These are phyloP conservation scores for Heliconius aoede DNA, from an alignment of 2,888 invertebrate species.

Conservation along the genomic window DNA sequence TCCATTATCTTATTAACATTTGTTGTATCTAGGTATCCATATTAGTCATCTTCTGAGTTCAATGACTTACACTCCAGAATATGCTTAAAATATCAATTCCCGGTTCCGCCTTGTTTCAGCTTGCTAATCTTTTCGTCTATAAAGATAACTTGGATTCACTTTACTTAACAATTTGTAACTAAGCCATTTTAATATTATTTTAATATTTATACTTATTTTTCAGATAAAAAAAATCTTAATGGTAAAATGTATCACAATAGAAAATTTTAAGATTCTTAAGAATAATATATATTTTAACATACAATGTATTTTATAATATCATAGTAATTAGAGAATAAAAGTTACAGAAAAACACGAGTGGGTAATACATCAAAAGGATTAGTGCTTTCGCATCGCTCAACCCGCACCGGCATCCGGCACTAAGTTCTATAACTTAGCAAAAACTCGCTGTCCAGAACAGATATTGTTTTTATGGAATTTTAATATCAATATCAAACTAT, in stretches of 20 bases:
- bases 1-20: too few species aligned
- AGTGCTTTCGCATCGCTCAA: conserved; percentile 16
- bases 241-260: too few species aligned
- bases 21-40: not conserved
- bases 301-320: not conserved
- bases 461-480: not conserved
- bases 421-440: conserved; percentile 5
- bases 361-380: conserved; percentile 13
- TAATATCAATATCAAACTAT: not conserved
- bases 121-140: too few species aligned
- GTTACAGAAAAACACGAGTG: not conserved
- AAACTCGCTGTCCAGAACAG: not conserved
- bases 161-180: not conserved
- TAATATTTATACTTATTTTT: not conserved
- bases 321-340: not conserved
- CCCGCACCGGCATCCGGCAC: not conserved
- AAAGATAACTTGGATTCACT: not conserved
- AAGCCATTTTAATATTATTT: too few species aligned
- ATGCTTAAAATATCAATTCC: not conserved
- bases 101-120: not conserved
- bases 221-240: not conserved
- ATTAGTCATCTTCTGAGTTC: not conserved
- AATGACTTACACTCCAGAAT: not conserved
- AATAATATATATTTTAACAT: too few species aligned
- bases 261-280: too few species aligned